phyloP scores from a whole-genome alignment of 2,888 invertebrate species.

The Drosophila mayaguana region DNA sequence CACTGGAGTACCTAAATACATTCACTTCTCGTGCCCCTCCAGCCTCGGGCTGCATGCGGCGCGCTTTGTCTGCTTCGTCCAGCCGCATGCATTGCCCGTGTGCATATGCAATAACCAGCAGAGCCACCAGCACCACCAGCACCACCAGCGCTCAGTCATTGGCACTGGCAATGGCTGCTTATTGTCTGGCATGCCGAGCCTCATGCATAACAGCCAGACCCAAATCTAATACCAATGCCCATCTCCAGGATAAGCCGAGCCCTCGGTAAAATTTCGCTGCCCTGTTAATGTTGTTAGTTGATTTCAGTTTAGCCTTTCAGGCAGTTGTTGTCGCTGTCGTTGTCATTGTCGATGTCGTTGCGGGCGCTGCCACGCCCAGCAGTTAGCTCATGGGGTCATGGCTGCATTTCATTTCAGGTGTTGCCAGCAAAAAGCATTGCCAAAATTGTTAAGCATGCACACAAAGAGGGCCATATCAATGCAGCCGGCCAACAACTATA shows the following conservation, averaged over 20 bases:
- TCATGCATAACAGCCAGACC: not conserved
- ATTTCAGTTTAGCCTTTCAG: slow-evolving; percentile 80
- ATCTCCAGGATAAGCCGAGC: slow-evolving; percentile 13
- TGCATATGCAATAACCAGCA: slow-evolving; percentile 68
- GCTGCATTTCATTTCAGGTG: slow-evolving; percentile 77
- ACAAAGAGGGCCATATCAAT: slow-evolving; percentile 29
- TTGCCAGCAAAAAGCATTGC: slow-evolving; percentile 77
- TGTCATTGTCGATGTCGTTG: slow-evolving; percentile 19
- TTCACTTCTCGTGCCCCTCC: slow-evolving; percentile 1
- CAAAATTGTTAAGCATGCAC: slow-evolving; percentile 70
- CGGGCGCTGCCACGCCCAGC: slow-evolving; percentile 39
- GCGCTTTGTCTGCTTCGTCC: slow-evolving; percentile 64
- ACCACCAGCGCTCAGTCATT: slow-evolving; percentile 35
- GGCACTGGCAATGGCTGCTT: slow-evolving; percentile 56
- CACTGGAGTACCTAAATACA: slow-evolving; percentile 72
- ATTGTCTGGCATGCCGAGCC: slow-evolving; percentile 62
- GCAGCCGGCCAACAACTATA: slow-evolving; percentile 27
- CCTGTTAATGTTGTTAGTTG: slow-evolving; percentile 82
- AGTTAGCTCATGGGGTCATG: slow-evolving; percentile 55
- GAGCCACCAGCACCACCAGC: slow-evolving; percentile 23
- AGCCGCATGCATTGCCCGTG: slow-evolving; percentile 47
- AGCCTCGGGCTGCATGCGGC: slow-evolving; percentile 31
- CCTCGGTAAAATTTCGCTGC: slow-evolving; percentile 70
- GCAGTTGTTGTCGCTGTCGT: slow-evolving; percentile 31
- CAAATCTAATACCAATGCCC: slow-evolving; percentile 12